A percentile compares a stretch with the other conserved stretches of the same genome.
Evolutionary conservation across 92 coral and sea anemone genomes (phyloP).

Genomic region (Zoanthus solanderi): DNA sequence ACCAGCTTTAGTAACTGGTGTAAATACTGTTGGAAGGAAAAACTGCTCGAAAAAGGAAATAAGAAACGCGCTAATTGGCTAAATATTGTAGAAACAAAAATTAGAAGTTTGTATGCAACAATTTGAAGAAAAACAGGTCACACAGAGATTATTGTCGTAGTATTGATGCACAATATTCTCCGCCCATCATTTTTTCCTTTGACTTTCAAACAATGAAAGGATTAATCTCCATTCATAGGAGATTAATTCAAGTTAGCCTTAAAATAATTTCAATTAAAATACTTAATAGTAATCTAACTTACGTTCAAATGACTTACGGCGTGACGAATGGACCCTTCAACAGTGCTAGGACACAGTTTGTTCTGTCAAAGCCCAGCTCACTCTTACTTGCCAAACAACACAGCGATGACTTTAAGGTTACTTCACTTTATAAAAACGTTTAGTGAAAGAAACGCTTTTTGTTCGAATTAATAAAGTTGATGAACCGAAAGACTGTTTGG

Average conservation of each 20-base stretch:
- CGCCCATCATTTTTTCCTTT: constrained; percentile 20
- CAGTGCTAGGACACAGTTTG: not conserved
- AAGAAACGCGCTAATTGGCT: not conserved
- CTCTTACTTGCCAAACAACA: constrained; percentile 14
- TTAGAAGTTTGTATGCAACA: not conserved
- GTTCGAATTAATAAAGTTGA: constrained; percentile 14
- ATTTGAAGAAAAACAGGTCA: constrained; percentile 8
- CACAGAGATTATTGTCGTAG: not conserved
- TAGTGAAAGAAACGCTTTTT: not conserved
- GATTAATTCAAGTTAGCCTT: not conserved
- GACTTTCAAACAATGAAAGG: constrained; percentile 6
- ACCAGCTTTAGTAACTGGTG: not conserved
- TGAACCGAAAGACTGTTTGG: constrained; percentile 39
- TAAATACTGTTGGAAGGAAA: not conserved
- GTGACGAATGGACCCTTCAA: not conserved
- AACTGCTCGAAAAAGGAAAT: not conserved
- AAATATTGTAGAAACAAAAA: not conserved
- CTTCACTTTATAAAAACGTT: constrained; percentile 5
- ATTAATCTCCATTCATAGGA: constrained; percentile 18
- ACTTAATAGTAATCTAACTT: not conserved
- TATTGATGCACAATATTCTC: constrained; percentile 17
- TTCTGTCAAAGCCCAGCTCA: not conserved
- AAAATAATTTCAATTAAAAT: constrained; percentile 21
- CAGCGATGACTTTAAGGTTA: constrained; percentile 3
- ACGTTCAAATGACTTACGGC: constrained; percentile 1